Percentiles rank a stretch among this genome's conserved stretches.
These are phyloP conservation scores for Pteruthius melanotis DNA, from an alignment of 2,113 vertebrate species.

Conservation along the genomic window DNA sequence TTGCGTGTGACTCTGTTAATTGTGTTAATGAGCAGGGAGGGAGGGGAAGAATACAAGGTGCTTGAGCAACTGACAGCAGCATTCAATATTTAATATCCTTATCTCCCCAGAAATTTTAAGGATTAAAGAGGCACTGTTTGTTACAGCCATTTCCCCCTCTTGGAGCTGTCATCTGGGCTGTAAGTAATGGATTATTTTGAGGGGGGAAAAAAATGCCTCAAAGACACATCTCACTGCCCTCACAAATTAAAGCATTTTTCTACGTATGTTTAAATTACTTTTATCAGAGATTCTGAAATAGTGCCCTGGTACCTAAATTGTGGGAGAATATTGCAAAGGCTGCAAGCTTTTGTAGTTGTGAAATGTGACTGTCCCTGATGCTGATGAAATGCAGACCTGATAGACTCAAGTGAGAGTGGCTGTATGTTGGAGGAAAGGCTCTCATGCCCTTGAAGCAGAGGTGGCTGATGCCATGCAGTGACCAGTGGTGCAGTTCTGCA, in stretches of 20 bases:
- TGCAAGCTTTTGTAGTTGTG: background rate
- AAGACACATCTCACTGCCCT: background rate
- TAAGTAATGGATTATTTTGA: background rate
- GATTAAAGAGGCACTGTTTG: background rate
- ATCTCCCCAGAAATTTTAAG: background rate
- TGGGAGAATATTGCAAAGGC: background rate
- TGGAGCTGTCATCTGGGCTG: background rate
- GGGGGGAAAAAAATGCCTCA: background rate
- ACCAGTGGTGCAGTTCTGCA: background rate
- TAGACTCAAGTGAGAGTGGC: background rate
- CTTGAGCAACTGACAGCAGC: background rate
- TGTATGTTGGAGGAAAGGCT: background rate
- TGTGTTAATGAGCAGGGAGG: background rate
- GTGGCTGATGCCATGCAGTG: background rate
- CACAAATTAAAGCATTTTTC: background rate
- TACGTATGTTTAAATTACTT: background rate
- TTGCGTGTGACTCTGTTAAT: background rate
- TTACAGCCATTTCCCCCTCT: background rate
- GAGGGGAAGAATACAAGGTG: background rate
- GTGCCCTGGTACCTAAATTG: background rate
- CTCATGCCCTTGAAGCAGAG: background rate
- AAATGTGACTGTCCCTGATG: background rate
- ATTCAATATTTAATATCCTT: background rate
- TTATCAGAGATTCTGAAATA: background rate
- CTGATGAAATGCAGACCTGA: background rate